Base-by-base conservation (phyloP, 2,113 vertebrate species). In the Equus przewalskii region DNA sequence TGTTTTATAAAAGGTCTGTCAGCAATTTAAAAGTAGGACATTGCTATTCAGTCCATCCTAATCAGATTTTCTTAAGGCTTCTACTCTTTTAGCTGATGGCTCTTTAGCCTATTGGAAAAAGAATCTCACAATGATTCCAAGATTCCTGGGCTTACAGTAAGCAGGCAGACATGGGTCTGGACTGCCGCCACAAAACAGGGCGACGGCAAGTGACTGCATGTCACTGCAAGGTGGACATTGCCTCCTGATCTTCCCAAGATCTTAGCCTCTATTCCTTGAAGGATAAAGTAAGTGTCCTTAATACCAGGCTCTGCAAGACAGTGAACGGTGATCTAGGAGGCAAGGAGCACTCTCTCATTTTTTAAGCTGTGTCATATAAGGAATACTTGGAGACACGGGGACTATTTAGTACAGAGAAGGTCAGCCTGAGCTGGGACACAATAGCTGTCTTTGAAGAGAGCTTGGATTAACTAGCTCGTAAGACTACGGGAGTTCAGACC, bases 51-150 rank as follows among this genome's bases (percentile, higher is more conserved):
- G 14, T 85, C 88, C 49, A 91, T 94, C 12, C 41, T 79, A 80
- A 84, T 94, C 30, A 75, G 49, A 75, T 96, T 91, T 83, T 73
- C 58, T 80, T 87, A 83, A 87, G 36, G 33, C 51, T 75, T 75
- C 56, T 78, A 51, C 19, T 81, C 65, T 69, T 91, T 58, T 46
- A n/a, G 44, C 65, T 80, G 46, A 56, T 86, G 21, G n/a, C 56
- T 79, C 26, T 91, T 72, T 64, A 72, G 58, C 75, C 46, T 79
- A 5, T 16, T 78, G 30, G 72, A 18, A 26, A 46, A 36, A 28
- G 3, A 73, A 60, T 60, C 51, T 65, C 46, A 88, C 28, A 14
- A 7, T 58, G 67, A 91, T 81, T 85, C 30, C 54, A 81, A 65
- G 86, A 60, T 85, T 65, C 58, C 30, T 88, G 10, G 41, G 41